These are phyloP conservation scores for Epinephelus cyanopodus DNA, from an alignment of 2,113 vertebrate genomes.

Conservation along the genomic window DNA sequence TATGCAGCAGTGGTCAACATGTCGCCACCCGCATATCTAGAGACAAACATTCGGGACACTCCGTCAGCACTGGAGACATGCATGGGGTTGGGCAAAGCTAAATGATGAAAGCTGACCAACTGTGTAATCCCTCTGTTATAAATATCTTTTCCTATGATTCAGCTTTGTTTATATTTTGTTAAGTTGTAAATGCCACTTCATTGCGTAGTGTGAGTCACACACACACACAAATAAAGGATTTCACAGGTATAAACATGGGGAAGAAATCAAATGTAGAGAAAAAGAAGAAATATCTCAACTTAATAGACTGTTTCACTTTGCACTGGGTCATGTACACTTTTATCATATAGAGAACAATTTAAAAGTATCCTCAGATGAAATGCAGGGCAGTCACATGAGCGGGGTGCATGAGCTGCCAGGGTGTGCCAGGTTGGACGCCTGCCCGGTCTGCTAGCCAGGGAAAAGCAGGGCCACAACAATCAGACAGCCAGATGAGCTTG, in stretches of 20 bases:
- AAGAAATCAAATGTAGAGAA: background rate
- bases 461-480: slow-evolving; percentile 33
- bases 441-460: slow-evolving; percentile 13
- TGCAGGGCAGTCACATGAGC: slow-evolving; percentile 9
- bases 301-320: background rate
- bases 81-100: background rate
- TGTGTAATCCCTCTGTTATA: background rate
- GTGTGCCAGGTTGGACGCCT: slow-evolving; percentile 30
- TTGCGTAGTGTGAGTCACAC: background rate
- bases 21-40: slow-evolving; percentile 20
- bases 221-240: background rate
- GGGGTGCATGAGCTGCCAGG: background rate
- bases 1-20: slow-evolving; percentile 20
- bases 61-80: slow-evolving; percentile 26
- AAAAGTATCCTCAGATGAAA: background rate
- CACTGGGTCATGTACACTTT: background rate
- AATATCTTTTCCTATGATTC: background rate
- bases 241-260: background rate
- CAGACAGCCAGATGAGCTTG: background rate
- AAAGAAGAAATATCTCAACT: background rate
- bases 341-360: background rate
- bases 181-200: background rate
- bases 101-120: background rate
- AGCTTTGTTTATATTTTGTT: slow-evolving; percentile 23
- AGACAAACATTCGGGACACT: slow-evolving; percentile 20